A percentile compares a stretch with the other conserved stretches of the same genome.
Evolutionary conservation across 2,797 vertebrate genomes (phyloP).

Genomic region (Macroramphosus scolopax): DNA sequence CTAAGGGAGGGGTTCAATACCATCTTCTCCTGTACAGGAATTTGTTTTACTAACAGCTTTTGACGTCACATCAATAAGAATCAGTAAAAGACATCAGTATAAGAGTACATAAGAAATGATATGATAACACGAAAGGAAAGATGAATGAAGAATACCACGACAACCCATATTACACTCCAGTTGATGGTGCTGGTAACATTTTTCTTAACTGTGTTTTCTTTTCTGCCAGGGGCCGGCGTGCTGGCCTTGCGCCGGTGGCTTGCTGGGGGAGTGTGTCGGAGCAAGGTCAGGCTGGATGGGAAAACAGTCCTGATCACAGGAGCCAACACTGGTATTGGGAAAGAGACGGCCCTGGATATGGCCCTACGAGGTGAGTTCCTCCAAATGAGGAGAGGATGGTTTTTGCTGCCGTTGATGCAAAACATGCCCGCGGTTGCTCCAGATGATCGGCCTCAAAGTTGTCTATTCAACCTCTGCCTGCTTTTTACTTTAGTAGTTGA

Average conservation of each 20-base stretch:
- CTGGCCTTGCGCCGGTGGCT: constrained; percentile 69
- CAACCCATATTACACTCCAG: no score
- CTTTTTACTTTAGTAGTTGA: no score
- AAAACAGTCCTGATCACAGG: constrained; percentile 79
- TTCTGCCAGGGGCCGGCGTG: constrained; percentile 53
- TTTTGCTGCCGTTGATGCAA: no score
- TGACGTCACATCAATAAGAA: not conserved
- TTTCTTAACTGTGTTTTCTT: not conserved
- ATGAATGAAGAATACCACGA: no score
- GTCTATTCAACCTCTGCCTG: not conserved
- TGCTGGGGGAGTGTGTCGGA: constrained; percentile 68
- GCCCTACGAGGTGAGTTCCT: constrained; percentile 66
- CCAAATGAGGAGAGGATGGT: not conserved
- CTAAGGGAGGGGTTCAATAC: not conserved
- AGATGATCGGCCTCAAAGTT: not conserved
- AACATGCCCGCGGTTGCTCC: not conserved
- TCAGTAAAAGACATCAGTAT: no score
- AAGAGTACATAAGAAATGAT: no score
- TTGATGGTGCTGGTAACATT: not conserved
- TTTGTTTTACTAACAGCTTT: not conserved
- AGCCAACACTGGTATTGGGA: constrained; percentile 79
- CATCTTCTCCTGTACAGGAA: no score
- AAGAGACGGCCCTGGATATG: constrained; percentile 77
- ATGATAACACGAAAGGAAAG: no score
- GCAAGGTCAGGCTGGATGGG: constrained; percentile 71